Base-by-base conservation (phyloP, 2,113 vertebrate genomes). In the Polyodon spathula region DNA sequence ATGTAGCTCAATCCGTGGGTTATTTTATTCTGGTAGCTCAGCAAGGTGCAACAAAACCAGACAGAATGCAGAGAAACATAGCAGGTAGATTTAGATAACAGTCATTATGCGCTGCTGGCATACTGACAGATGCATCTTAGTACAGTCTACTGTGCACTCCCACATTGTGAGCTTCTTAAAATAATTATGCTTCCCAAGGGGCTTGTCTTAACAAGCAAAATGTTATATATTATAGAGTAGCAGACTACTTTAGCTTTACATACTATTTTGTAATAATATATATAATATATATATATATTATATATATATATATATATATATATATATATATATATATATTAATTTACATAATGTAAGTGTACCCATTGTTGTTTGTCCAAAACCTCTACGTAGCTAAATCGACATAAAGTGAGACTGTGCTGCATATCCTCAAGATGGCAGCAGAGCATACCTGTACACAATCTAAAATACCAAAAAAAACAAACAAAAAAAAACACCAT, bases 351-450 rank as follows among this genome's bases (percentile, higher is more conserved):
- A n/a, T n/a, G n/a, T n/a, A n/a, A n/a, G n/a, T n/a, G n/a, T n/a
- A n/a, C n/a, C n/a, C n/a, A n/a, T n/a, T n/a, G n/a, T n/a, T n/a
- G n/a, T n/a, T n/a, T n/a, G n/a, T n/a, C n/a, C n/a, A n/a, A n/a
- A n/a, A n/a, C n/a, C n/a, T n/a, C n/a, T n/a, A n/a, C n/a, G n/a
- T n/a, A n/a, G n/a, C n/a, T n/a, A n/a, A n/a, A n/a, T n/a, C n/a
- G n/a, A n/a, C n/a, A n/a, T n/a, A n/a, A 52, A 44, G 27, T 38
- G 37, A 48, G 54, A 44, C 37, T 77, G 83, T 37, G 53, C 37
- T 38, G 59, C 62, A 65, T 66, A 64, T 68, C 79, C 86, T 77
- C 78, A 71, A 81, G 86, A 81, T 81, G 86, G 86, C 82, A 87
- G 81, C 81, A 86, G 65, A 61, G 78, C 76, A 73, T 81, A 72